Conservation (phyloP, 35 echinoderm and acorn worm species). For the Apostichopus californicus region DNA sequence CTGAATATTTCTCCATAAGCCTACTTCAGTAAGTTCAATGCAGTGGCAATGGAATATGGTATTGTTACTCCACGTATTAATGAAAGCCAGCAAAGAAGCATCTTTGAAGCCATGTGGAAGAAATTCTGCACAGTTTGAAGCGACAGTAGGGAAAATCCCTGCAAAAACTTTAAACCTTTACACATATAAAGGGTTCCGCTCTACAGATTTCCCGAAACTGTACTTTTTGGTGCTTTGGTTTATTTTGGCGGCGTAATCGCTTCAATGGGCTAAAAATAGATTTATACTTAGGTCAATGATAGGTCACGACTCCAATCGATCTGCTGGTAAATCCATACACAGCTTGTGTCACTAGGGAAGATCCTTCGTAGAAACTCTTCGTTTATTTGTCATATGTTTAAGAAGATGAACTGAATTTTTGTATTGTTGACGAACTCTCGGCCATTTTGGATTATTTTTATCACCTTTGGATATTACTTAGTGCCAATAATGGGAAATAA, state of each 20-base stretch:
- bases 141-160: background rate
- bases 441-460: slow-evolving; percentile 21
- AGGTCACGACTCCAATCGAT: background rate
- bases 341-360: slow-evolving; percentile 11
- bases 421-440: background rate
- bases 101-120: too few relatives aligned
- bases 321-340: background rate
- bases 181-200: background rate
- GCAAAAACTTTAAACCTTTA: background rate
- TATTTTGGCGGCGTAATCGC: slow-evolving; percentile 9
- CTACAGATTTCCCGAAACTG: background rate
- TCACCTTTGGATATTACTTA: background rate
- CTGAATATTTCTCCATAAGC: too few relatives aligned
- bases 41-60: too few relatives aligned
- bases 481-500: slow-evolving; percentile 47
- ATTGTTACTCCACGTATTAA: too few relatives aligned
- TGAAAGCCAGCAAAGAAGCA: too few relatives aligned
- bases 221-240: background rate
- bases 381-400: background rate
- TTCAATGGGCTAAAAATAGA: slow-evolving; percentile 7
- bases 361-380: background rate
- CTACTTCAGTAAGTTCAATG: too few relatives aligned
- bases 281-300: background rate
- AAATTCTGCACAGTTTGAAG: too few relatives aligned
- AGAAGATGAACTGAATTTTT: slow-evolving; percentile 16